A percentile compares a stretch with the other conserved stretches of the same genome.
phyloP scores from a whole-genome alignment of 2,797 vertebrate genomes.

The Micropoecilia bifurca region DNA sequence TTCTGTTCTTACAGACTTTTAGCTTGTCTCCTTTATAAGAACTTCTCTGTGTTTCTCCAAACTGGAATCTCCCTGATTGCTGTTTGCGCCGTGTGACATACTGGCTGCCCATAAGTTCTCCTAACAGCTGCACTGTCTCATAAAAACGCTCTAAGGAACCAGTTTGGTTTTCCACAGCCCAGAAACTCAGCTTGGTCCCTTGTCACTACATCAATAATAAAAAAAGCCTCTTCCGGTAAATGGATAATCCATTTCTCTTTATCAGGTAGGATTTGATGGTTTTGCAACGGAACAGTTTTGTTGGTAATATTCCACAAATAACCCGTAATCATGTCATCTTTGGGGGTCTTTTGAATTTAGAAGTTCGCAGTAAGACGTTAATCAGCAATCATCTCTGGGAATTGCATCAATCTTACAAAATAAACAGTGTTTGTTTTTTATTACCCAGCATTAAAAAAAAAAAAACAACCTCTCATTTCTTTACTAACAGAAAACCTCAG shows the following conservation, averaged over 20 bases:
- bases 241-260: background rate
- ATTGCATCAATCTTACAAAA: constrained; percentile 22
- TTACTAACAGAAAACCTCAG: constrained; percentile 5
- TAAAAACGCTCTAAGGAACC: background rate
- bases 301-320: background rate
- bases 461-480: constrained; percentile 15
- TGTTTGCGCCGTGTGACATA: background rate
- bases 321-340: background rate
- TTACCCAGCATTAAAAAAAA: background rate
- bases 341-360: background rate
- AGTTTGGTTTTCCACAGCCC: background rate
- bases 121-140: background rate
- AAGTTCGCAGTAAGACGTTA: background rate
- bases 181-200: background rate
- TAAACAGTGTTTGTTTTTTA: constrained; percentile 14
- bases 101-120: background rate
- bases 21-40: too few relatives aligned
- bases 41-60: background rate
- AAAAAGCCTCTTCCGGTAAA: background rate
- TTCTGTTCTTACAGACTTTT: background rate
- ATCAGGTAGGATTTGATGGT: background rate
- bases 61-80: background rate
- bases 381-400: constrained; percentile 33
- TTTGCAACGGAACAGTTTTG: background rate
- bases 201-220: background rate